Percentiles rank a stretch among this genome's conserved stretches.
Evolutionary conservation across 2,113 vertebrate species (phyloP).

Genomic region (Chitala chitala): DNA sequence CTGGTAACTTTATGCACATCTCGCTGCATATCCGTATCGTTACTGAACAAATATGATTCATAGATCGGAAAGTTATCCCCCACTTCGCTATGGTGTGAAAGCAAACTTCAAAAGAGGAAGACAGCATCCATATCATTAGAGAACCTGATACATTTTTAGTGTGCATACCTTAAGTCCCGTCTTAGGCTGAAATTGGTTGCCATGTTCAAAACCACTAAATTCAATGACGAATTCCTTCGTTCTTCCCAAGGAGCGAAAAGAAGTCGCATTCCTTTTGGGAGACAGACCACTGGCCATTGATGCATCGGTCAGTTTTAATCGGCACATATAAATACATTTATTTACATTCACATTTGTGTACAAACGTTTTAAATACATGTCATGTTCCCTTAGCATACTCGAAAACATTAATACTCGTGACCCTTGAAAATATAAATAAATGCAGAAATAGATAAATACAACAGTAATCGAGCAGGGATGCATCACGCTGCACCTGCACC

Average conservation of each 20-base stretch:
- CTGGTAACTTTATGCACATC: no score
- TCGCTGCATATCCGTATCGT: no score
- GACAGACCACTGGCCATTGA: not conserved
- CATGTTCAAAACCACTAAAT: not conserved
- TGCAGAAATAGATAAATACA: slow-evolving; percentile 5
- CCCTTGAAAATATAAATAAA: slow-evolving; percentile 19
- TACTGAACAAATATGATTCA: no score
- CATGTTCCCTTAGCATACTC: slow-evolving; percentile 8
- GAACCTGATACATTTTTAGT: no score
- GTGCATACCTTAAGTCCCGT: no score
- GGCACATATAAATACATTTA: slow-evolving; percentile 54
- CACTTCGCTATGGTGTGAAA: no score
- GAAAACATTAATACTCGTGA: slow-evolving; percentile 13
- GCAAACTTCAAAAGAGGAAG: no score
- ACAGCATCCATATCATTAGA: no score
- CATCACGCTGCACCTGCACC: not conserved
- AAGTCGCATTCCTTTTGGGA: not conserved
- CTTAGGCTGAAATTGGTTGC: no score
- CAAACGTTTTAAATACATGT: slow-evolving; percentile 48
- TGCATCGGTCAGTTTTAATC: slow-evolving; percentile 31
- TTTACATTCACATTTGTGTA: slow-evolving; percentile 54
- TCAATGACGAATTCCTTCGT: not conserved
- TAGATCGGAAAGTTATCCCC: no score
- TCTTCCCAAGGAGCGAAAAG: not conserved
- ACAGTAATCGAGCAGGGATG: not conserved